A percentile compares a stretch with the other conserved stretches of the same genome.
phyloP scores from a whole-genome alignment of 2,113 vertebrate species.

The Nothoprocta pentlandii region DNA sequence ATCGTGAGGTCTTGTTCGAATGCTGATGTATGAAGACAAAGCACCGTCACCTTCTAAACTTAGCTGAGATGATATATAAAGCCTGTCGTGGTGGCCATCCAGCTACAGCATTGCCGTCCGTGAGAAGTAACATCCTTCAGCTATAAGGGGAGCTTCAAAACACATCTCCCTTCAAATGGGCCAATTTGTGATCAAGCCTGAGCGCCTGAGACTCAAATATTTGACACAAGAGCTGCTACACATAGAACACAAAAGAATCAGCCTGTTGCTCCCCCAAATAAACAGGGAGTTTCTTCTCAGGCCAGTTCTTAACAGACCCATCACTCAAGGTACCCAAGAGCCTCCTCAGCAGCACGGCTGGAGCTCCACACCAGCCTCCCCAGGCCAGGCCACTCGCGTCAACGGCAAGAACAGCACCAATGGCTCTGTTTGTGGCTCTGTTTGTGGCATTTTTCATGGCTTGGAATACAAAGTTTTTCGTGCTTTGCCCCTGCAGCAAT shows the following conservation, averaged over 20 bases:
- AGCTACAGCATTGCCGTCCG: constrained; percentile 15
- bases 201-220: background rate
- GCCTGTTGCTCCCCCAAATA: background rate
- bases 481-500: background rate
- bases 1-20: constrained; percentile 60
- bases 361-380: too few species aligned
- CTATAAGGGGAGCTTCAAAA: background rate
- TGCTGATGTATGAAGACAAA: constrained; percentile 72
- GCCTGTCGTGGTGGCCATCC: constrained; percentile 18
- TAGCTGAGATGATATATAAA: constrained; percentile 53
- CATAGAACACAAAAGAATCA: background rate
- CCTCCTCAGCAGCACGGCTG: too few species aligned
- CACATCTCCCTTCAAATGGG: background rate
- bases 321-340: background rate
- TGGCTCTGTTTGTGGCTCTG: too few species aligned
- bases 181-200: background rate
- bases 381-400: too few species aligned
- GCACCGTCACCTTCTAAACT: constrained; percentile 46
- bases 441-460: background rate
- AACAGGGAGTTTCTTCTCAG: background rate
- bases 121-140: constrained; percentile 20
- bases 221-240: background rate
- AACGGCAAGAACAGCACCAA: too few species aligned
- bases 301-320: too few species aligned
- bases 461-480: background rate